Evolutionary conservation across 2,888 invertebrate genomes (phyloP).

Genomic region (Coecobrya sp.): DNA sequence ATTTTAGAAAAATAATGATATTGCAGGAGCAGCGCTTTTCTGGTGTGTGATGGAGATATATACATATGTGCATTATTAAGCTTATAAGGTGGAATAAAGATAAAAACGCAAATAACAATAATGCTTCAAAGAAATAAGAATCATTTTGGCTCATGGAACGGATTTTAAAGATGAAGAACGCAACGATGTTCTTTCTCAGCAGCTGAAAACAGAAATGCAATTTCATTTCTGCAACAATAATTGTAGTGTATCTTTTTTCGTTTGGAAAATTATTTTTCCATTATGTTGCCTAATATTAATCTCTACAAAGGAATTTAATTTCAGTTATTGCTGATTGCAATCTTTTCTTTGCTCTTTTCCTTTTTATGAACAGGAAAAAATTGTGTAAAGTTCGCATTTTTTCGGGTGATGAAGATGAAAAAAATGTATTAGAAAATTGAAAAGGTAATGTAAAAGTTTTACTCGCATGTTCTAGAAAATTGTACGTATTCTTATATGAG

Average conservation of each 20-base stretch:
- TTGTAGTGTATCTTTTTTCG: background rate
- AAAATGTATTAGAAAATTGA: background rate
- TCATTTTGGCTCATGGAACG: conserved; percentile 45
- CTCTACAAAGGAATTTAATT: conserved; percentile 64
- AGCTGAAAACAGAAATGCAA: conserved; percentile 10
- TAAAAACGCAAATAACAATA: conserved; percentile 40
- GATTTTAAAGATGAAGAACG: conserved; percentile 18
- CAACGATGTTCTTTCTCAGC: background rate
- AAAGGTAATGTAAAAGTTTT: background rate
- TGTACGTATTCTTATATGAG: too few relatives aligned
- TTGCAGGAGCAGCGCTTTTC: background rate
- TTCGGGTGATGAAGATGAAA: background rate
- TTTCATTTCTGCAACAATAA: conserved; percentile 22
- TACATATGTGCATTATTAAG: too few relatives aligned
- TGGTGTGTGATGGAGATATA: background rate
- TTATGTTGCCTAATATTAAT: conserved; percentile 44
- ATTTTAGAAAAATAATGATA: background rate
- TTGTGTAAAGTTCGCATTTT: conserved; percentile 37
- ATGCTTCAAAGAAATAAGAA: conserved; percentile 35
- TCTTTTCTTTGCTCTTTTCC: conserved; percentile 13
- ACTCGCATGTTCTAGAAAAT: background rate
- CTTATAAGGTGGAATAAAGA: background rate
- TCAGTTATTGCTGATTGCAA: conserved; percentile 66
- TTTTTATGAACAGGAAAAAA: background rate
- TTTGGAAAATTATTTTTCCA: conserved; percentile 30